phyloP scores from a whole-genome alignment of 2,797 vertebrate species.

The Coreius guichenoti region DNA sequence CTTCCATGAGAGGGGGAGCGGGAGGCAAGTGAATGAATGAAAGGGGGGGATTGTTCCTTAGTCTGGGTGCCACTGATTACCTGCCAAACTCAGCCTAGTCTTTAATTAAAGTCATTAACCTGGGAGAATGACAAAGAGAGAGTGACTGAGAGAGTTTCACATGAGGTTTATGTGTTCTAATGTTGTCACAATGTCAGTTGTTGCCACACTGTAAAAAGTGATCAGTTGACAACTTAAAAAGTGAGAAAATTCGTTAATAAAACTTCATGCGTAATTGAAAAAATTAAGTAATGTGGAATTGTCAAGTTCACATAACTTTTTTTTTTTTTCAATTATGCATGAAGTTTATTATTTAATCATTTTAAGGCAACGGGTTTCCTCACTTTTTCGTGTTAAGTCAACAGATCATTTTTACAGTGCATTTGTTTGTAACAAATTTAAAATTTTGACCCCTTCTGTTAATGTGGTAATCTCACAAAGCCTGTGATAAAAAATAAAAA shows the following conservation, averaged over 20 bases:
- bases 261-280: too few relatives aligned
- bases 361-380: too few relatives aligned
- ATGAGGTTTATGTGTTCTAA: neutral
- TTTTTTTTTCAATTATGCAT: too few relatives aligned
- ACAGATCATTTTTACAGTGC: too few relatives aligned
- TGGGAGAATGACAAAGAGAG: constrained; percentile 38
- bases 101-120: constrained; percentile 79
- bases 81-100: constrained; percentile 63
- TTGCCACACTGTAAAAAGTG: neutral
- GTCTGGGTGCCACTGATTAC: constrained; percentile 54
- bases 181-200: neutral
- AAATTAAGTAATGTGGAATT: too few relatives aligned
- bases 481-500: neutral
- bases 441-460: neutral
- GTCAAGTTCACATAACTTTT: too few relatives aligned
- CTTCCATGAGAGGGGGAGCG: constrained; percentile 45
- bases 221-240: too few relatives aligned
- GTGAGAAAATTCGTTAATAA: too few relatives aligned
- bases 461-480: neutral
- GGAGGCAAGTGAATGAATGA: constrained; percentile 73
- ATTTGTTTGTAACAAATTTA: neutral
- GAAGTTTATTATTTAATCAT: too few relatives aligned
- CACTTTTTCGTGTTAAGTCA: too few relatives aligned
- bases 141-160: neutral
- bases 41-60: constrained; percentile 74